Percentiles rank a stretch among this genome's conserved stretches.
phyloP scores from a whole-genome alignment of 2,113 vertebrate genomes.

The Dermatemys mawii region DNA sequence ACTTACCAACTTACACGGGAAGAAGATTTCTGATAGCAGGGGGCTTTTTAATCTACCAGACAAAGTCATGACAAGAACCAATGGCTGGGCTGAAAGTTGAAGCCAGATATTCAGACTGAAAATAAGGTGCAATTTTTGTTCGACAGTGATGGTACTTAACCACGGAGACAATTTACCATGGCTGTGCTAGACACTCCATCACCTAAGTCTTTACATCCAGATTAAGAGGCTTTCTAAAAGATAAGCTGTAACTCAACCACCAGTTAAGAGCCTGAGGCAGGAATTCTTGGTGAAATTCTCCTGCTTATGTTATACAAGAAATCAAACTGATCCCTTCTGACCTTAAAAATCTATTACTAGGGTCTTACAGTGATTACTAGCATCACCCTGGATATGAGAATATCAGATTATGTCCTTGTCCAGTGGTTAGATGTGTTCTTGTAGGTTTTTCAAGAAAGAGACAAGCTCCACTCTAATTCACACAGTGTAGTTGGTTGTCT shows the following conservation, averaged over 20 bases:
- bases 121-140: not conserved
- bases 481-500: not conserved
- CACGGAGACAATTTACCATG: not conserved
- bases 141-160: not conserved
- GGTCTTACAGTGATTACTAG: not conserved
- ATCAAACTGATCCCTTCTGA: not conserved
- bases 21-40: constrained; percentile 34
- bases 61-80: not conserved
- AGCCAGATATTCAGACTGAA: not conserved
- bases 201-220: not conserved
- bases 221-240: not conserved
- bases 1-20: constrained; percentile 13
- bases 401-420: not conserved
- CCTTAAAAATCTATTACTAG: not conserved
- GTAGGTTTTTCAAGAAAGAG: not conserved
- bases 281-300: not conserved
- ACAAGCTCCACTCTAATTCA: constrained; percentile 19
- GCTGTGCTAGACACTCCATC: not conserved
- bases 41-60: constrained; percentile 40
- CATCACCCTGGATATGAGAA: not conserved
- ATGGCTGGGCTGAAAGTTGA: constrained; percentile 17
- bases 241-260: not conserved
- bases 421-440: not conserved
- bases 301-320: not conserved
- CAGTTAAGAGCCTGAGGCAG: not conserved